phyloP scores from a whole-genome alignment of 2,797 vertebrate species.

The Diceros bicornis region DNA sequence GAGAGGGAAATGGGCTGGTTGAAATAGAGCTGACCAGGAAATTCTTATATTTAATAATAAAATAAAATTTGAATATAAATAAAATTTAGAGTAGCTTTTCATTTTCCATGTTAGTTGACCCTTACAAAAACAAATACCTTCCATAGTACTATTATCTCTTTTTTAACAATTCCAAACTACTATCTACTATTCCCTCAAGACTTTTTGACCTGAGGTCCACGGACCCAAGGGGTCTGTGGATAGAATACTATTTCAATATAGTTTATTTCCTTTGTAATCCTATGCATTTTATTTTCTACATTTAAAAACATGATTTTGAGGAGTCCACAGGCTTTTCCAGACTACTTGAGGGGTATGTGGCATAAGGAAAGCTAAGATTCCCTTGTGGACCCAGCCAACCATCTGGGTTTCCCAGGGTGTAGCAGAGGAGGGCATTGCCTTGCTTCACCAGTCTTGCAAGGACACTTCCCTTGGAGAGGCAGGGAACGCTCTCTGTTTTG shows the following conservation, averaged over 20 bases:
- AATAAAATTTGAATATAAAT: background rate
- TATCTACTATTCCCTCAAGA: background rate
- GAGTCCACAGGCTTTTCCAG: background rate
- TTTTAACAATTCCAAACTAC: background rate
- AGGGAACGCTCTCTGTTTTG: background rate
- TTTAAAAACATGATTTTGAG: background rate
- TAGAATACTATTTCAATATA: background rate
- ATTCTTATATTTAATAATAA: conserved; percentile 32
- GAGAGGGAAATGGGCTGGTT: background rate
- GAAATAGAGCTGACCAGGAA: background rate
- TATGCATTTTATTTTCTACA: background rate
- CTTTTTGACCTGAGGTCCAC: background rate
- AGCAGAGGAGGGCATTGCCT: background rate
- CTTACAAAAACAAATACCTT: conserved; percentile 16
- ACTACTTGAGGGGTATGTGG: background rate
- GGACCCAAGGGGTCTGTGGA: background rate
- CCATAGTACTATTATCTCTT: background rate
- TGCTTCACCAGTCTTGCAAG: background rate
- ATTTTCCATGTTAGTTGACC: background rate
- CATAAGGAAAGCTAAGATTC: background rate
- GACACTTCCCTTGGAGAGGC: background rate
- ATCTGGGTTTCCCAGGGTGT: background rate
- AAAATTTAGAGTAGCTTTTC: background rate
- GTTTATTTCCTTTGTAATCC: background rate
- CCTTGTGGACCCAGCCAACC: background rate